Conservation (phyloP, 2,113 vertebrate species). For the Carassius auratus region DNA sequence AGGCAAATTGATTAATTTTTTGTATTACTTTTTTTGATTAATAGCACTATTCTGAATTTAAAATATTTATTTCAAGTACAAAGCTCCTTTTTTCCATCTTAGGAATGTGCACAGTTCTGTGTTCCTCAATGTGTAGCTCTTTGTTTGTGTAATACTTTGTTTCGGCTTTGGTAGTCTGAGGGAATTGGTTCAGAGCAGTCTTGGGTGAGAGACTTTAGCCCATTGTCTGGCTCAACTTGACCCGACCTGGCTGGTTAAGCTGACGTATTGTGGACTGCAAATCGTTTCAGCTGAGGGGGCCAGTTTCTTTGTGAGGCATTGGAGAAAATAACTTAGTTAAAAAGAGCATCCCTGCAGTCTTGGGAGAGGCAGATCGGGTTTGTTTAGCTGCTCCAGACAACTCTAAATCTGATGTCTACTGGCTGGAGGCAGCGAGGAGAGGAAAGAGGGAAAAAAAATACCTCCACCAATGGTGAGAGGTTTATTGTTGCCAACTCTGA, state of each 20-base stretch:
- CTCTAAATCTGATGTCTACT: constrained; percentile 60
- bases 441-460: constrained; percentile 40
- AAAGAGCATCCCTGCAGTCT: constrained; percentile 76
- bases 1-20: neutral
- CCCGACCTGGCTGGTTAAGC: constrained; percentile 84
- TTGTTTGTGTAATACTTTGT: constrained; percentile 58
- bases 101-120: constrained; percentile 31
- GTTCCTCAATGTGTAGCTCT: constrained; percentile 49
- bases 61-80: constrained; percentile 5
- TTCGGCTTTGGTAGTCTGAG: constrained; percentile 49
- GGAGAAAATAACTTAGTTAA: constrained; percentile 73
- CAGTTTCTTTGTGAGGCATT: constrained; percentile 74
- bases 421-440: constrained; percentile 59
- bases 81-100: constrained; percentile 2
- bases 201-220: constrained; percentile 79
- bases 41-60: constrained; percentile 10
- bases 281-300: constrained; percentile 79
- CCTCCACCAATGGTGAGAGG: constrained; percentile 52
- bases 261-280: constrained; percentile 81
- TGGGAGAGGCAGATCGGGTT: constrained; percentile 75
- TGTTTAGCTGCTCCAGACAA: constrained; percentile 69
- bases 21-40: neutral
- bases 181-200: constrained; percentile 73
- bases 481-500: constrained; percentile 55
- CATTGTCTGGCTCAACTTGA: constrained; percentile 83